phyloP scores from a whole-genome alignment of 1,140 invertebrate species.

The Zaprionus nigranus region DNA sequence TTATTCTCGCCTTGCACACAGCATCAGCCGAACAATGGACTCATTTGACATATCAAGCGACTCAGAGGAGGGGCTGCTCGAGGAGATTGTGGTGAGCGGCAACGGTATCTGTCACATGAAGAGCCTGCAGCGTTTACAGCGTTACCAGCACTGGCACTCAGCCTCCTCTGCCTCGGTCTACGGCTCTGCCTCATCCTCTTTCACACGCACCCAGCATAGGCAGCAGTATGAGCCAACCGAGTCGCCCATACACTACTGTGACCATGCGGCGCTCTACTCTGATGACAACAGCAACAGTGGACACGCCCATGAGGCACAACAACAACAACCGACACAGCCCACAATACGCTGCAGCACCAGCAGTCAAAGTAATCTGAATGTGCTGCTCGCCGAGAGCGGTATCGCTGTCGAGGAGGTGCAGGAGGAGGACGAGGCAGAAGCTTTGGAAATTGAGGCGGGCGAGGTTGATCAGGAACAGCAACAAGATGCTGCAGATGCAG shows the following conservation, averaged over 20 bases:
- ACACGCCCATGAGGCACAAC: slow-evolving; percentile 36
- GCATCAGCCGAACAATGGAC: slow-evolving; percentile 83
- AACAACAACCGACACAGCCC: slow-evolving; percentile 36
- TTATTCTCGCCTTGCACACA: slow-evolving; percentile 53
- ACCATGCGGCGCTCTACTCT: slow-evolving; percentile 70
- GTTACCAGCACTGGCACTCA: slow-evolving; percentile 63
- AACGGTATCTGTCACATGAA: slow-evolving; percentile 44
- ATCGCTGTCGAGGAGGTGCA: slow-evolving; percentile 7
- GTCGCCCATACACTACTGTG: slow-evolving; percentile 80
- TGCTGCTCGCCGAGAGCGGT: slow-evolving; percentile 52
- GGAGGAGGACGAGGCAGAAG: slow-evolving; percentile 27
- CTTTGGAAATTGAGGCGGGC: not conserved
- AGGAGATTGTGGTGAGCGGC: slow-evolving; percentile 80
- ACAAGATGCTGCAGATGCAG: slow-evolving; percentile 38
- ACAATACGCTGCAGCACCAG: slow-evolving; percentile 77
- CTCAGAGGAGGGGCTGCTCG: slow-evolving; percentile 81
- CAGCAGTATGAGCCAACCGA: slow-evolving; percentile 62
- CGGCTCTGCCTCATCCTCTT: slow-evolving; percentile 43
- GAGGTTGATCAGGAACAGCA: not conserved
- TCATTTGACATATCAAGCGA: slow-evolving; percentile 85
- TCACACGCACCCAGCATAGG: slow-evolving; percentile 41
- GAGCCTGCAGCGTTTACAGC: slow-evolving; percentile 64
- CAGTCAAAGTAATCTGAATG: slow-evolving; percentile 76
- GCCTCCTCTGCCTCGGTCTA: slow-evolving; percentile 38
- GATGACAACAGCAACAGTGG: slow-evolving; percentile 69